phyloP scores from a whole-genome alignment of 2,113 vertebrate species.

The Saguinus imperator region DNA sequence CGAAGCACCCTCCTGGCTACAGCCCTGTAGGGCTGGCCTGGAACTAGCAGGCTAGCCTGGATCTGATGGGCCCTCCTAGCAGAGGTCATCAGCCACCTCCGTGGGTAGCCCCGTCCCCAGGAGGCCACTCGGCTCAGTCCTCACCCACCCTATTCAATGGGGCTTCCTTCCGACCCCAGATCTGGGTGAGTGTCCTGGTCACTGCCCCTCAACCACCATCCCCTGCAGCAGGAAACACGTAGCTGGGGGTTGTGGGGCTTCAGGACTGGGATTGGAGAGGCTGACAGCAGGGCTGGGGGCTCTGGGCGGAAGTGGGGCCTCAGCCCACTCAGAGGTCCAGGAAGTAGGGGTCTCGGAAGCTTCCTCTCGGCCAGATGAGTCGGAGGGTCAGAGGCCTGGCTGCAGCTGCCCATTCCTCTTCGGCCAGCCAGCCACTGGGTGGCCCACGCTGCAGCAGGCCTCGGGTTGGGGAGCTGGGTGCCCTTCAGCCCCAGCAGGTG shows the following conservation, averaged over 20 bases:
- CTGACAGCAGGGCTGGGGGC: neutral
- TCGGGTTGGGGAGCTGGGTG: neutral
- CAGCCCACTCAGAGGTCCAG: slow-evolving; percentile 48
- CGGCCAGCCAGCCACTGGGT: slow-evolving; percentile 88
- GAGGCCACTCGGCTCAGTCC: neutral
- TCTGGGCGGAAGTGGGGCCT: slow-evolving; percentile 62
- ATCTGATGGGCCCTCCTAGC: neutral
- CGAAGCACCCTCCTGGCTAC: rapidly evolving
- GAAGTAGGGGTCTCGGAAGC: slow-evolving; percentile 72
- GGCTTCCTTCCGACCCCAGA: slow-evolving; percentile 28
- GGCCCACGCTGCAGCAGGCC: slow-evolving; percentile 89
- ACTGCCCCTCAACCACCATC: neutral
- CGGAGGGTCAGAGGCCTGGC: slow-evolving; percentile 66
- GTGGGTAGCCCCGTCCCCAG: neutral
- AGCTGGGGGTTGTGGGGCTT: neutral
- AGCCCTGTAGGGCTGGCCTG: neutral
- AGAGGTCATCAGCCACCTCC: neutral
- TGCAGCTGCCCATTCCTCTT: slow-evolving; percentile 70
- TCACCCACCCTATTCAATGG: neutral
- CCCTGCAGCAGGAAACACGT: slow-evolving; percentile 34
- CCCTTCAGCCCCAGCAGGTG: slow-evolving; percentile 88
- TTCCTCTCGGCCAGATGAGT: slow-evolving; percentile 63
- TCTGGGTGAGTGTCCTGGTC: neutral
- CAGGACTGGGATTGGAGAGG: neutral
- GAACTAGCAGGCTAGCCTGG: neutral